Percentiles rank a stretch among this genome's conserved stretches.
phyloP scores from a whole-genome alignment of 2,797 vertebrate genomes.

The Siniperca scherzeri region DNA sequence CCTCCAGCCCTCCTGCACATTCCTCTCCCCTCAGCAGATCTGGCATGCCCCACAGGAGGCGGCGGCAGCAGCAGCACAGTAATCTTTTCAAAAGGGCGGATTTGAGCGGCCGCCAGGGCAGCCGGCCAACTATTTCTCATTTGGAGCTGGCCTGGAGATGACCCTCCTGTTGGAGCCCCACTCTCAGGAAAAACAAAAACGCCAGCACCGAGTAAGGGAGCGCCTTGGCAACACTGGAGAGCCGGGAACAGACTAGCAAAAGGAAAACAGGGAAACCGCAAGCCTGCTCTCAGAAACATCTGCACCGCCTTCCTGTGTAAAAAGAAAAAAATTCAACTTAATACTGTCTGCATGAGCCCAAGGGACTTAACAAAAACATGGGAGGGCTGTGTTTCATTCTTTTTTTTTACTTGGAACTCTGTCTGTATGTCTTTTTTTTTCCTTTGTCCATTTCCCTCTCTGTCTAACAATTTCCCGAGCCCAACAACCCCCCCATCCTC shows the following conservation, averaged over 20 bases:
- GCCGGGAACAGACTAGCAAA: slow-evolving; percentile 76
- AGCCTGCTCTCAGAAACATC: slow-evolving; percentile 83
- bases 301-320: slow-evolving; percentile 84
- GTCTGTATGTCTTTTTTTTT: slow-evolving; percentile 73
- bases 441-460: slow-evolving; percentile 78
- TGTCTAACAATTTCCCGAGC: slow-evolving; percentile 77
- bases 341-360: slow-evolving; percentile 82
- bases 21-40: slow-evolving; percentile 84
- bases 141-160: slow-evolving; percentile 87
- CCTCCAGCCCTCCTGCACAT: slow-evolving; percentile 80
- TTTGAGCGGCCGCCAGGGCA: slow-evolving; percentile 86
- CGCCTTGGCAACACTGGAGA: slow-evolving; percentile 81
- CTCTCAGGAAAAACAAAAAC: slow-evolving; percentile 84
- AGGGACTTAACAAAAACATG: slow-evolving; percentile 81
- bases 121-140: slow-evolving; percentile 87
- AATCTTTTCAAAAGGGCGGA: slow-evolving; percentile 88
- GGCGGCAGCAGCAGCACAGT: slow-evolving; percentile 84
- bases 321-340: slow-evolving; percentile 74
- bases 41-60: slow-evolving; percentile 84
- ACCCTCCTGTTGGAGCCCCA: slow-evolving; percentile 85
- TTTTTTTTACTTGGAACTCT: slow-evolving; percentile 74
- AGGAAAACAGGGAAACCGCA: slow-evolving; percentile 83
- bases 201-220: slow-evolving; percentile 79
- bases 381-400: slow-evolving; percentile 79
- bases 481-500: slow-evolving; percentile 30